Evolutionary conservation across 2,797 vertebrate genomes (phyloP), one percentile per base, ranked within the genome.

Genomic region (Onychomys leucogaster): DNA sequence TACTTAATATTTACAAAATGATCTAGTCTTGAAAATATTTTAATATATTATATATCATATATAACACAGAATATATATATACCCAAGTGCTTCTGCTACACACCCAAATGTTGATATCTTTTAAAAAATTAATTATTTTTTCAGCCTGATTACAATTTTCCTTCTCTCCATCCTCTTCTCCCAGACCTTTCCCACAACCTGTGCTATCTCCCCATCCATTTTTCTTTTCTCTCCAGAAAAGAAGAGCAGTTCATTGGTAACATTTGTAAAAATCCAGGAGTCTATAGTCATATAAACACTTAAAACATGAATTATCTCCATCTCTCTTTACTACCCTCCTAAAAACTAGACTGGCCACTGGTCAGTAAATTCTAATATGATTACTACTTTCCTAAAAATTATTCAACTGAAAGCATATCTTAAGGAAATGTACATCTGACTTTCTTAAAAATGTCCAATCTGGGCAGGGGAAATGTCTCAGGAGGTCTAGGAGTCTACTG

Each of bases 301-400:
- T 52, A 34, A 34, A 84, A 49, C 27, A 6, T 43, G 32, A 32
- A 80, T n/a, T 77, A 19, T 88, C 17, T 75, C 1, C 49, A 4
- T 55, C 4, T 49, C 1, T 80, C 5, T 57, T 6, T 80, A 5
- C 37, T 0, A 11, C 29, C 0, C 2, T 0, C 32, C 3, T 59
- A 81, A 81, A 55, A 37, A 37, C 17, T 3, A 10, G 0, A 3
- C 86, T 81, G 4, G 9, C 9, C 94, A 90, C 46, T 80, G 14
- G 32, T 75, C 27, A 86, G 12, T 87, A 76, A 89, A 93, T 89
- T 93, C 7, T 25, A 87, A 52, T 93, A 90, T 77, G 67, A 94
- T 76, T 82, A 59, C 29, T 82, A 9, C 3, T 89, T 93, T 90
- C 43, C 1, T 41, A 81, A 76, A 88, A 37, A 57, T 16, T 77